These are phyloP conservation scores for Alectoris magna DNA, from an alignment of 2,797 vertebrate species.

Conservation along the genomic window DNA sequence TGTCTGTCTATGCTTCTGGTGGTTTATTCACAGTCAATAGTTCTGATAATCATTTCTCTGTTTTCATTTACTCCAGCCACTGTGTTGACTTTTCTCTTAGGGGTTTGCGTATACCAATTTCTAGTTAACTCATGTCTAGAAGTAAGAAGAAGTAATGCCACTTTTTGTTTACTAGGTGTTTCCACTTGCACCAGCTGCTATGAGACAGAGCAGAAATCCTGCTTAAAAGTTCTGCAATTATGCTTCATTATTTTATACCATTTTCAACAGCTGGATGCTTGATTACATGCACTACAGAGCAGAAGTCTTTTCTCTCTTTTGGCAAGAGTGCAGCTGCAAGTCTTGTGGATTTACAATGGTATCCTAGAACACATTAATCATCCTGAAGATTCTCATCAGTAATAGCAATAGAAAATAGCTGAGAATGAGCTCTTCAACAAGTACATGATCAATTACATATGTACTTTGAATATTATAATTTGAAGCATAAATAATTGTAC, in stretches of 20 bases:
- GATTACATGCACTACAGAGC: slow-evolving; percentile 52
- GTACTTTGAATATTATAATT: slow-evolving; percentile 25
- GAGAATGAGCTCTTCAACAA: slow-evolving; percentile 15
- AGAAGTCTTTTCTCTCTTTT: slow-evolving; percentile 54
- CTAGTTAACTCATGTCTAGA: slow-evolving; percentile 1
- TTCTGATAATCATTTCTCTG: background rate
- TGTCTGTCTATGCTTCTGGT: slow-evolving; percentile 14
- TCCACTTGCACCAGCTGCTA: slow-evolving; percentile 48
- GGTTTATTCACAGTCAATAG: slow-evolving; percentile 35
- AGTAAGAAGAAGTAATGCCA: background rate
- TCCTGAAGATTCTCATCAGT: slow-evolving; percentile 23
- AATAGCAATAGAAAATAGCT: background rate
- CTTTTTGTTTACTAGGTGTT: slow-evolving; percentile 48
- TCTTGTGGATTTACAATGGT: slow-evolving; percentile 30
- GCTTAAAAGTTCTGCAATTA: slow-evolving; percentile 58
- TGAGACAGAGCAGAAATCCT: slow-evolving; percentile 40
- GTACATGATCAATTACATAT: background rate
- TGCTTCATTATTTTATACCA: slow-evolving; percentile 59
- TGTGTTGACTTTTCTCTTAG: background rate
- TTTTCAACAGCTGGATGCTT: slow-evolving; percentile 71
- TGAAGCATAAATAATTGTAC: background rate
- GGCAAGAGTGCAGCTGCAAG: slow-evolving; percentile 59
- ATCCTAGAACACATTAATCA: slow-evolving; percentile 52
- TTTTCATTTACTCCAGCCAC: slow-evolving; percentile 1
- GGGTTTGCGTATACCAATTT: slow-evolving; percentile 24